These are phyloP conservation scores for Sclerodermus sp. DNA, from an alignment of 2,888 invertebrate genomes.

Conservation along the genomic window DNA sequence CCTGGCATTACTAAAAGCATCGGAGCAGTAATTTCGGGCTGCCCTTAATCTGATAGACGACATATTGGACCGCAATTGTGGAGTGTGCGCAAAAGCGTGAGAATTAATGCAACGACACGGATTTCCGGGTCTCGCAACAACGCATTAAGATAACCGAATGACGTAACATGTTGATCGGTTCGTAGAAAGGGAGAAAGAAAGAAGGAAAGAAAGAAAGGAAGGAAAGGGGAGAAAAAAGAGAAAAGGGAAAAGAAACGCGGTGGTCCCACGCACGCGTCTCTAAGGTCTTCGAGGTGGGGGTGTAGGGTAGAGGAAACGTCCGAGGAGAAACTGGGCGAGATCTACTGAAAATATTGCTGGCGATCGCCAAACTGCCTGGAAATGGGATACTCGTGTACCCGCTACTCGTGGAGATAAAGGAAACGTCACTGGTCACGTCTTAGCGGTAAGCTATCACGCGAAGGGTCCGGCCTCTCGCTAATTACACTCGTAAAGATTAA, in stretches of 20 bases:
- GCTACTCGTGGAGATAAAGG: slow-evolving; percentile 52
- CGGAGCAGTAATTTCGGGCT: no score
- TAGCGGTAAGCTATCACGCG: slow-evolving; percentile 14
- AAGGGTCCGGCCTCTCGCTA: slow-evolving; percentile 33
- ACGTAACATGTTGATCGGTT: slow-evolving; percentile 9
- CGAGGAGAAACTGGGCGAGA: background rate
- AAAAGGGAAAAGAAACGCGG: no score
- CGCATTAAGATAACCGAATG: slow-evolving; percentile 6
- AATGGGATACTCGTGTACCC: slow-evolving; percentile 53
- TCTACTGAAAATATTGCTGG: slow-evolving; percentile 17
- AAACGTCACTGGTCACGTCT: no score
- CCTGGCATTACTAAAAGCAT: no score
- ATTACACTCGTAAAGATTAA: slow-evolving; percentile 53
- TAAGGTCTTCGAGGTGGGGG: no score
- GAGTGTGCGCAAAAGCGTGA: no score
- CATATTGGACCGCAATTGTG: no score
- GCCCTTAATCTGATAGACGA: no score
- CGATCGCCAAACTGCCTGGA: slow-evolving; percentile 45
- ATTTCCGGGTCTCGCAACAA: background rate
- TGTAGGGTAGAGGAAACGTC: no score
- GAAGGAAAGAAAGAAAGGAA: background rate
- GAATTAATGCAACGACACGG: slow-evolving; percentile 10
- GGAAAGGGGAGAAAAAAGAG: background rate
- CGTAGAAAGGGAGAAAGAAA: slow-evolving; percentile 3
- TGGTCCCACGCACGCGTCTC: no score